Base-by-base conservation (phyloP, 2,797 vertebrate genomes). In the Margarornis squamiger region DNA sequence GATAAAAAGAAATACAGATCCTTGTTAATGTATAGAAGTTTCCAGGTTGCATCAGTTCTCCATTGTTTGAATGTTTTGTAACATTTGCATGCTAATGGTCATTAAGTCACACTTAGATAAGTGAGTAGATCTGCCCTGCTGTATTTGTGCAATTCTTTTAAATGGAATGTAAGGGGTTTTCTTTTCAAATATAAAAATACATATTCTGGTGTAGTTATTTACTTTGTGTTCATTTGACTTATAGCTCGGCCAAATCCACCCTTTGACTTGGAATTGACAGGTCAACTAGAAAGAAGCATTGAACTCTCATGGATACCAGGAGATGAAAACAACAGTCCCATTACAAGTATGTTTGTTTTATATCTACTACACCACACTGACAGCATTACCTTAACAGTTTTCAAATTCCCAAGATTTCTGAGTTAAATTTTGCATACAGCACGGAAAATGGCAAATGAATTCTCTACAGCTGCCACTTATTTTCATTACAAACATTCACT, bases 301-400 rank as follows among this genome's bases (percentile, higher is more conserved):
- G 98, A 98, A 77, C 98, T 99, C 70, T 99, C 99, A 3, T 99
- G 99, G 99, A 98, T 97, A 54, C 99, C 99, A 32, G 99, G 99
- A 87, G 98, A 99, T 32, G 99, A 99, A 81, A 98, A 99, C 93
- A 99, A 99, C 96, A 99, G 99, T 91, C 99, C 98, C 26, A 98
- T 99, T 97, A 98, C 97, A 96, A 98, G 99, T 99, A 98, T 4
- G 98, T 96, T 38, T 71, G 51, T n/a, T 76, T 76, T 91, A 21
- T 84, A n/a, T 71, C 39, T 77, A 14, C n/a, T 36, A 4, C n/a
- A 5, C 43, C 58, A 26, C 1, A 1, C 6, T 70, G 77, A 30
- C 27, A 52, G 23, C 2, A 0, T 49, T 80, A 22, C 1, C 1
- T 66, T 84, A 46, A 51, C 26, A 36, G 20, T 70, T 77, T 22